A percentile compares a stretch with the other conserved stretches of the same genome.
These are phyloP conservation scores for Leucophenga varia DNA, from an alignment of 1,140 invertebrate species.

Conservation along the genomic window DNA sequence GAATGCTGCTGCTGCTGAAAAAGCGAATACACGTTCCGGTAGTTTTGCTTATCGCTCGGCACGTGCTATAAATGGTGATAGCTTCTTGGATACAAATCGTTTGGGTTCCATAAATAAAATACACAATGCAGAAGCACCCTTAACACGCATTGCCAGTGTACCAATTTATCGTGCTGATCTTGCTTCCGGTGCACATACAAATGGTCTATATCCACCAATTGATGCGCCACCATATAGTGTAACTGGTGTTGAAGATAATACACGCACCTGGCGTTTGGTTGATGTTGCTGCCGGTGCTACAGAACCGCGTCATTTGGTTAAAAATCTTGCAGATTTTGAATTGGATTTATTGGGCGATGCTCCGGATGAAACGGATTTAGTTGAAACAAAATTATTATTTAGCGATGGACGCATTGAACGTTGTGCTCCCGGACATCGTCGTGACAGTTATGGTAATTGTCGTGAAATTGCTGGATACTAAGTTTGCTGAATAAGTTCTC, in stretches of 20 bases:
- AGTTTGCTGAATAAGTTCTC: constrained; percentile 4
- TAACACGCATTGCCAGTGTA: constrained; percentile 27
- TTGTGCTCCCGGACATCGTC: constrained; percentile 63
- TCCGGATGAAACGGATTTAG: constrained; percentile 25
- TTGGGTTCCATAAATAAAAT: no score
- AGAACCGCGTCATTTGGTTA: constrained; percentile 23
- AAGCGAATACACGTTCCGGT: no score
- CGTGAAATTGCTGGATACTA: constrained; percentile 51
- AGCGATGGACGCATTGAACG: constrained; percentile 63
- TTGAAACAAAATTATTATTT: constrained; percentile 57
- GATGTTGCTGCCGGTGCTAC: constrained; percentile 16
- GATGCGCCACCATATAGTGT: constrained; percentile 34
- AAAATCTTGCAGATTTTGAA: constrained; percentile 27
- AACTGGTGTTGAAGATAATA: constrained; percentile 5
- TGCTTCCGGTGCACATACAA: constrained; percentile 6
- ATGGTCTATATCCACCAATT: constrained; percentile 34
- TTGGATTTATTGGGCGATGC: constrained; percentile 39
- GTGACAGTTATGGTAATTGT: constrained; percentile 62
- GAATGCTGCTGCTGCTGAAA: constrained; percentile 18
- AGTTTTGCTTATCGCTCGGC: constrained; percentile 38
- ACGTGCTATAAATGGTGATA: constrained; percentile 38
- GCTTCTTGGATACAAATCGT: constrained; percentile 41
- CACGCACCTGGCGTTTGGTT: constrained; percentile 36
- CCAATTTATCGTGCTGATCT: constrained; percentile 34
- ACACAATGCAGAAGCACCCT: background rate